Evolutionary conservation across 2,797 vertebrate species (phyloP).

Genomic region (Melanotaenia boesemani): DNA sequence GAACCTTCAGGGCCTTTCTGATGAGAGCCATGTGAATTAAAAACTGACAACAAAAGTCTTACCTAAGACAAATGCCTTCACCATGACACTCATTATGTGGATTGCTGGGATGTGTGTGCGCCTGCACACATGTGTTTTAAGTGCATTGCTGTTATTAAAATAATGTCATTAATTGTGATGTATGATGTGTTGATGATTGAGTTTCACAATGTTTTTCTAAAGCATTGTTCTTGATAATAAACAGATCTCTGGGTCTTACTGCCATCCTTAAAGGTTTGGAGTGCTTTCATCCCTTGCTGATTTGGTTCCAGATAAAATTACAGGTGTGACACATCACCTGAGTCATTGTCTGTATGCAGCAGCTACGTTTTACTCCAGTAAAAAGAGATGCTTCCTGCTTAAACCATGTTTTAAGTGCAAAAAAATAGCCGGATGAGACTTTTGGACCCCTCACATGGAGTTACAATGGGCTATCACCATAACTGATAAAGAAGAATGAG

Average conservation of each 20-base stretch:
- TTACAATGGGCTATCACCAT: neutral
- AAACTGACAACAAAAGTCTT: slow-evolving; percentile 71
- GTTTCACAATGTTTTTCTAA: slow-evolving; percentile 42
- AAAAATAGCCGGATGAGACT: neutral
- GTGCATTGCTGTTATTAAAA: slow-evolving; percentile 59
- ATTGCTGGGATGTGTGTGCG: slow-evolving; percentile 3
- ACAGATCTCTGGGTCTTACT: slow-evolving; percentile 26
- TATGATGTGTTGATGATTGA: slow-evolving; percentile 60
- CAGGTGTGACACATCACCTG: neutral
- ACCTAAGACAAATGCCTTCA: slow-evolving; percentile 71
- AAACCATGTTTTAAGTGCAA: neutral
- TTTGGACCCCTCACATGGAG: neutral
- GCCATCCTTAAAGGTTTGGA: neutral
- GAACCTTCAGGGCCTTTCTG: slow-evolving; percentile 73
- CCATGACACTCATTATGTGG: slow-evolving; percentile 50
- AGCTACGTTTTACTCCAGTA: neutral
- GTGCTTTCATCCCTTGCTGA: neutral
- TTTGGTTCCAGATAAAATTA: neutral
- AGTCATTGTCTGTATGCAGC: neutral
- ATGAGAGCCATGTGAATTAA: slow-evolving; percentile 74
- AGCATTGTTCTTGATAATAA: slow-evolving; percentile 31
- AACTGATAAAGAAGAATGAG: neutral
- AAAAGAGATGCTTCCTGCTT: neutral
- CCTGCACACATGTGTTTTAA: slow-evolving; percentile 6
- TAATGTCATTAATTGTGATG: slow-evolving; percentile 61